A percentile compares a stretch with the other conserved stretches of the same genome.
These are phyloP conservation scores for Argyrosomus japonicus DNA, from an alignment of 2,113 vertebrate genomes.

Conservation along the genomic window DNA sequence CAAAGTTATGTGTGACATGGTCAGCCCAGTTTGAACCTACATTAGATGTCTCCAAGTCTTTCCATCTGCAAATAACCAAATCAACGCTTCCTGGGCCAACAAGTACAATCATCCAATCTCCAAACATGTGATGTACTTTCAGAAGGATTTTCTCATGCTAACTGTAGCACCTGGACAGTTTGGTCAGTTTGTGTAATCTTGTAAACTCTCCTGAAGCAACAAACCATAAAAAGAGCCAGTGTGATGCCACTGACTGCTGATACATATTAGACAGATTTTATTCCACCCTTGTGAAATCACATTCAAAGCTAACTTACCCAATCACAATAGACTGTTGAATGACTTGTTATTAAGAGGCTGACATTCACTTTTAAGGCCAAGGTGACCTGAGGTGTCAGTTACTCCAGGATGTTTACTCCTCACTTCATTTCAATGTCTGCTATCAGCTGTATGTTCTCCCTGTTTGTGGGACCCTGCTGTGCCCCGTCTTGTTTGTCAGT, in stretches of 20 bases:
- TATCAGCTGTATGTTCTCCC: not conserved
- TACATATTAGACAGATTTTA: not conserved
- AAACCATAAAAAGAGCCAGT: not conserved
- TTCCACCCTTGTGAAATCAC: too few species aligned
- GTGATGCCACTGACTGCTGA: not conserved
- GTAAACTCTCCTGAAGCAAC: not conserved
- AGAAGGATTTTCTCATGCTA: not conserved
- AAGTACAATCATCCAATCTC: too few species aligned
- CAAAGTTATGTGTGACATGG: not conserved
- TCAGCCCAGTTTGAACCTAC: not conserved
- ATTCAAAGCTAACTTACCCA: not conserved
- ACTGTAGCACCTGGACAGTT: not conserved
- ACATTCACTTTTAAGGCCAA: slow-evolving; percentile 14
- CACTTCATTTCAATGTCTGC: not conserved
- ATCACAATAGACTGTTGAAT: not conserved
- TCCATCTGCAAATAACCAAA: not conserved
- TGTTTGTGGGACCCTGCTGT: slow-evolving; percentile 7
- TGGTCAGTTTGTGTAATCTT: not conserved
- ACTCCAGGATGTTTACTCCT: slow-evolving; percentile 5
- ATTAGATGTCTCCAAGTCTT: not conserved
- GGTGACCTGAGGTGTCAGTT: not conserved
- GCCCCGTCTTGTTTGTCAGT: not conserved
- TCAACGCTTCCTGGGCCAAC: not conserved
- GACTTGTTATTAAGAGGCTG: not conserved
- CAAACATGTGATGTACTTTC: not conserved